These are phyloP conservation scores for Cariama cristata DNA, from an alignment of 2,113 vertebrate genomes.

Conservation along the genomic window DNA sequence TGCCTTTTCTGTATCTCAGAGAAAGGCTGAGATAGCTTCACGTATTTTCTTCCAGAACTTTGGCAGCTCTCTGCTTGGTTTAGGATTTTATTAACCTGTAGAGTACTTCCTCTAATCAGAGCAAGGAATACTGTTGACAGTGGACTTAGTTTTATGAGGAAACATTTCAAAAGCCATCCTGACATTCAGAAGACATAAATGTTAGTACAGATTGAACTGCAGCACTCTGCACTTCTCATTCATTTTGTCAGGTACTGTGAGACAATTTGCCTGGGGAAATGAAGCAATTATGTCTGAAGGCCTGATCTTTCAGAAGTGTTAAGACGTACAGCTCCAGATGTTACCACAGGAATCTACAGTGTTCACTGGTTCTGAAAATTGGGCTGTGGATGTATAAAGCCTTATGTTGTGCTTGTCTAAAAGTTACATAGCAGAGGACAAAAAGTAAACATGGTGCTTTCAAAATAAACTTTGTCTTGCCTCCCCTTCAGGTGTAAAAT, in stretches of 20 bases:
- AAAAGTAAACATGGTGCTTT: background rate
- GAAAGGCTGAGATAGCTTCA: background rate
- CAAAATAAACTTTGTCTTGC: background rate
- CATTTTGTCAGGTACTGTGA: conserved; percentile 34
- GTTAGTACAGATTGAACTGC: conserved; percentile 52
- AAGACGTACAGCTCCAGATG: conserved; percentile 19
- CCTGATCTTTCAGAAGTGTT: conserved; percentile 33
- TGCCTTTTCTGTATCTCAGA: background rate
- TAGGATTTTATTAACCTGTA: conserved; percentile 41
- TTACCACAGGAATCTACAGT: background rate
- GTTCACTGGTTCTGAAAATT: conserved; percentile 16
- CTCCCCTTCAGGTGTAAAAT: background rate
- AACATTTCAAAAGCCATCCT: conserved; percentile 49
- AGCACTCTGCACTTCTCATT: background rate
- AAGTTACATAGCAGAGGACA: background rate
- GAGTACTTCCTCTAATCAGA: conserved; percentile 34
- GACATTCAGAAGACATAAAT: conserved; percentile 60
- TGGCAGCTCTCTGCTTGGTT: background rate
- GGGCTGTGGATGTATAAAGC: background rate
- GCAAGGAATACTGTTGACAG: conserved; percentile 14
- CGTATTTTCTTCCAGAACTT: background rate
- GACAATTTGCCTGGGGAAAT: conserved; percentile 52
- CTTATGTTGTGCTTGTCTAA: background rate
- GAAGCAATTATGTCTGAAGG: conserved; percentile 37
- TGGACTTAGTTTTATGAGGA: conserved; percentile 58